Evolutionary conservation across 2,113 vertebrate species (phyloP), one percentile per base, ranked within the genome.

Genomic region (Dicerorhinus sumatrensis): DNA sequence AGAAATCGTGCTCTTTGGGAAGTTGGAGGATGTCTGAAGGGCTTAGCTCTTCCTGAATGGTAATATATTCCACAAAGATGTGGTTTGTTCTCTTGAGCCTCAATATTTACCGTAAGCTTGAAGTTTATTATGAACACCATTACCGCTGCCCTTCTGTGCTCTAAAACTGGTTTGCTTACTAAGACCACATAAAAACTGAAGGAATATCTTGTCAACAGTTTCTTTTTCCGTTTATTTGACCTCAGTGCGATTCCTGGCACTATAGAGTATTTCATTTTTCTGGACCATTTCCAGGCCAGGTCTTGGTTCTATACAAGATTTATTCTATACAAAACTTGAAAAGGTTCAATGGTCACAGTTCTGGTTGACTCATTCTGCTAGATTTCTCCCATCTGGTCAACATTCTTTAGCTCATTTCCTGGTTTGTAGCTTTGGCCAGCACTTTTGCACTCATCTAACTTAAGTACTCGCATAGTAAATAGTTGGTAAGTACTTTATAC

Each of bases 311-410:
- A n/a, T 63, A 91, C 81, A 93, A 88, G 29, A 79, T 96, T 81
- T 70, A 33, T 58, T 84, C 70, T 56, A 92, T 42, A 60, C 36
- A 36, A 73, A 93, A 85, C 86, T 33, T 80, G 77, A 86, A 94
- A 94, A 96, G 79, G 96, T 94, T 97, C 86, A 94, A 6, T 80
- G 89, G 83, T 46, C 89, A 93, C n/a, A 16, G 77, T 77, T 97
- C 73, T 87, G 93, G 54, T 31, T 93, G 77, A 93, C 51, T 91
- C 75, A 63, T 63, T 95, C 76, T 14, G 67, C 80, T 58, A 81
- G 65, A 73, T 91, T 67, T 96, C 91, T 95, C 94, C 89, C 58
- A 48, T 63, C 95, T 81, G 58, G 83, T 89, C 97, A 97, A 94
- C 75, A 81, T 73, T 95, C 81, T 94, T 83, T 91, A 73, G 80